Evolutionary conservation across 2,113 vertebrate genomes (phyloP).

Genomic region (Bolborhynchus lineola): DNA sequence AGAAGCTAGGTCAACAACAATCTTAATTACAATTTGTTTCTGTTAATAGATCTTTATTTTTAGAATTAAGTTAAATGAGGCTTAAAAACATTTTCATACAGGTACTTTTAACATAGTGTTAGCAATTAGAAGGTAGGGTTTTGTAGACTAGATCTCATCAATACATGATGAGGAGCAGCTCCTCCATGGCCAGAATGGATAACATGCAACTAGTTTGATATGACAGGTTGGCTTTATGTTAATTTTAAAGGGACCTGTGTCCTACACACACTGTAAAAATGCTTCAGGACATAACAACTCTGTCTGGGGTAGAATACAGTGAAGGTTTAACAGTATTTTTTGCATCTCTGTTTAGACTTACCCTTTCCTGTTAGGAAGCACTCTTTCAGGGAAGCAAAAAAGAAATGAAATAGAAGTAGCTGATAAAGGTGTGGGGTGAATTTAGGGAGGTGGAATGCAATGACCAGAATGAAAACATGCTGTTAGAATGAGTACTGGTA

Average conservation of each 20-base stretch:
- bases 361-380: not conserved
- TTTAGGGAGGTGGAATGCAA: not conserved
- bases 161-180: not conserved
- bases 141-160: not conserved
- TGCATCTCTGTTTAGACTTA: not conserved
- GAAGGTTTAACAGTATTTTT: not conserved
- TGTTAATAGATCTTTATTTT: constrained; percentile 23
- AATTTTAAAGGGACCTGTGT: not conserved
- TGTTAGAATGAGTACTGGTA: not conserved
- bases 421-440: not conserved
- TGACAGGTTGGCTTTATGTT: not conserved
- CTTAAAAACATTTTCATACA: not conserved
- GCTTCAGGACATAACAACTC: not conserved
- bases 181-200: not conserved
- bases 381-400: not conserved
- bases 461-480: not conserved
- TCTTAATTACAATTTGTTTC: constrained; percentile 22
- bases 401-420: constrained; percentile 12
- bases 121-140: not conserved
- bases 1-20: not conserved
- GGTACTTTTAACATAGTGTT: not conserved
- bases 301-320: not conserved
- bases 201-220: not conserved
- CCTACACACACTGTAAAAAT: not conserved
- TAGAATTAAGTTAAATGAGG: not conserved